Conservation (phyloP, 2,113 vertebrate genomes). For the Philantomba maxwellii region DNA sequence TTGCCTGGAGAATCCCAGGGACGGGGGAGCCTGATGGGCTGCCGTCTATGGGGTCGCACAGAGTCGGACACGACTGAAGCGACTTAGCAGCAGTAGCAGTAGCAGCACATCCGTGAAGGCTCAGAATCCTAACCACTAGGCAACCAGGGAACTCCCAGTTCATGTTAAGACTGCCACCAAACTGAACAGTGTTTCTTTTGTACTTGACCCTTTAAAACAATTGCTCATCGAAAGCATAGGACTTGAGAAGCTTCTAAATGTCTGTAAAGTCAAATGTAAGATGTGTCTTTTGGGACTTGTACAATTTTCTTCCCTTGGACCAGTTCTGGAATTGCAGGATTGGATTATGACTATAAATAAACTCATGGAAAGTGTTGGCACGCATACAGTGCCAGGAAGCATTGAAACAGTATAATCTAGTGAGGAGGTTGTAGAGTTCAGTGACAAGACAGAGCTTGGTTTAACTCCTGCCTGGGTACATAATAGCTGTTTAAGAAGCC, state of each 20-base stretch:
- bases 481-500: background rate
- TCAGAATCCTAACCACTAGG: background rate
- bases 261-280: background rate
- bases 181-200: constrained; percentile 7
- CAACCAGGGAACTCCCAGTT: background rate
- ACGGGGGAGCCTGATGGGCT: too few relatives aligned
- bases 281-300: background rate
- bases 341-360: background rate
- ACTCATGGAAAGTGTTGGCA: background rate
- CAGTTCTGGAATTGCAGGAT: background rate
- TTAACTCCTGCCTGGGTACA: background rate
- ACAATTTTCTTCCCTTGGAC: background rate
- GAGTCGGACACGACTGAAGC: too few relatives aligned
- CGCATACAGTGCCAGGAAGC: background rate
- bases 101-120: background rate
- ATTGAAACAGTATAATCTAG: background rate
- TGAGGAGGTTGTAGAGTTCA: background rate
- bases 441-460: background rate
- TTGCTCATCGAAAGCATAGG: background rate
- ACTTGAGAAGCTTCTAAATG: background rate
- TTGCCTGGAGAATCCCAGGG: too few relatives aligned
- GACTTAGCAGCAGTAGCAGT: too few relatives aligned
- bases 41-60: too few relatives aligned
- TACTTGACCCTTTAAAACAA: constrained; percentile 8
- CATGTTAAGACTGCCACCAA: background rate